Base-by-base conservation (phyloP, 2,113 vertebrate species). In the Brienomyrus longianalis region DNA sequence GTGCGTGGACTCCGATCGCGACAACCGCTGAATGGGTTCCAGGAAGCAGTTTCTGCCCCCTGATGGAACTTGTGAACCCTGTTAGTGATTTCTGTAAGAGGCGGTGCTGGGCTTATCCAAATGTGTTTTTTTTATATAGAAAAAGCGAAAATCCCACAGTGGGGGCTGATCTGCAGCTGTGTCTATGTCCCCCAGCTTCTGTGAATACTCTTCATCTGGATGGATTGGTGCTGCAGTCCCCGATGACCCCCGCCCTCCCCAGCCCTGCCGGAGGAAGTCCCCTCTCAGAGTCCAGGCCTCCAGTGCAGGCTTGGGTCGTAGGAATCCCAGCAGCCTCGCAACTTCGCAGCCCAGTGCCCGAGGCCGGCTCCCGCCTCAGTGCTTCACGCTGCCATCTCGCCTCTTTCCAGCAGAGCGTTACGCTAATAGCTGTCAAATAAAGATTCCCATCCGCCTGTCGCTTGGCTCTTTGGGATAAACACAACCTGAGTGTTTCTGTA, bases 391-490 rank as follows among this genome's bases (percentile, higher is more conserved):
- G 27, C 85, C 85, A 54, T 56, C 51, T 23, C 31, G 50, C 13
- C 51, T 35, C 47, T 87, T 23, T 87, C 85, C 85, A 54, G 31
- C 17, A 19, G n/a, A 35, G 85, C 13, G 85, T 51, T 27, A 54
- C 85, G 15, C 85, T 35, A 54, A 35, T 54, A 51, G 85, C 85
- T 87, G 85, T 87, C 85, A 31, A 54, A 54, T 52, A 54, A 87
- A 17, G 85, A 87, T 15, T 13, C 27, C 85, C 11, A 2, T 87
- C 85, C 11, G 85, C 85, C 51, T 54, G n/a, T 87, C 51, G 50
- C 31, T 87, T 87, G n/a, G 27, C 51, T 87, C 51, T 19, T 11
- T 39, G 51, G 85, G 51, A 54, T 87, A 87, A 87, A 87, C 85
- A 87, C 17, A 2, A 27, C 27, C 13, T 54, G 51, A 87, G 85